phyloP scores from a whole-genome alignment of 2,797 vertebrate genomes.

The Sebastes steindachneri region DNA sequence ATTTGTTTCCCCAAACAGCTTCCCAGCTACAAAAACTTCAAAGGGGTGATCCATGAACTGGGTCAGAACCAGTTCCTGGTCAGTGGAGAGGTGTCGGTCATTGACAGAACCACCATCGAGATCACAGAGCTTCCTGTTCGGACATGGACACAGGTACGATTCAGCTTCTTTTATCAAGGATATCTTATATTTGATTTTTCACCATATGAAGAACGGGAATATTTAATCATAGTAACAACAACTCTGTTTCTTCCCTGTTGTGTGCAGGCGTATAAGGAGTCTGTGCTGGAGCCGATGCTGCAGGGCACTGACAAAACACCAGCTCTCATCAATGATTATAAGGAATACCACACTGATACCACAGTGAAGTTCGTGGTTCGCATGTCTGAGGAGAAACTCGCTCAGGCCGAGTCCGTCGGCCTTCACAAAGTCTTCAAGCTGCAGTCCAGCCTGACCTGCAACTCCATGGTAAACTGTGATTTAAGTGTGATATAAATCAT shows the following conservation, averaged over 20 bases:
- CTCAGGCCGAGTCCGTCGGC: conserved; percentile 94
- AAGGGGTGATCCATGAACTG: conserved; percentile 94
- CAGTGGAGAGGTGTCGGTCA: conserved; percentile 95
- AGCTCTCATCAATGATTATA: conserved; percentile 96
- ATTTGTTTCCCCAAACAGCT: conserved; percentile 80
- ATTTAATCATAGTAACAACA: not conserved
- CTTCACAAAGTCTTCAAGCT: conserved; percentile 99
- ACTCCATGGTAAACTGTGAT: conserved; percentile 91
- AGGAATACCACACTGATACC: conserved; percentile 97
- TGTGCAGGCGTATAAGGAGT: conserved; percentile 94
- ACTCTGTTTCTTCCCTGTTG: not conserved
- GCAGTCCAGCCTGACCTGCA: conserved; percentile 97
- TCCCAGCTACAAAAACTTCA: conserved; percentile 98
- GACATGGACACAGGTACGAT: conserved; percentile 96
- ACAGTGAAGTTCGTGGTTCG: conserved; percentile 98
- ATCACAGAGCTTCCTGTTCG: conserved; percentile 98
- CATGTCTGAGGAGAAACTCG: conserved; percentile 97
- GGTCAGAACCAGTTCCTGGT: conserved; percentile 97
- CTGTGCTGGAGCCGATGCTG: conserved; percentile 97
- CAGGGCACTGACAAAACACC: conserved; percentile 98
- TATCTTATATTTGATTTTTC: not conserved
- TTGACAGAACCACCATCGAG: conserved; percentile 96
- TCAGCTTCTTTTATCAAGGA: not conserved
- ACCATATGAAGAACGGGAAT: not conserved
- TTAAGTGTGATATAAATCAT: not conserved